Conservation (phyloP, 2,113 vertebrate genomes). For the Solea solea region DNA sequence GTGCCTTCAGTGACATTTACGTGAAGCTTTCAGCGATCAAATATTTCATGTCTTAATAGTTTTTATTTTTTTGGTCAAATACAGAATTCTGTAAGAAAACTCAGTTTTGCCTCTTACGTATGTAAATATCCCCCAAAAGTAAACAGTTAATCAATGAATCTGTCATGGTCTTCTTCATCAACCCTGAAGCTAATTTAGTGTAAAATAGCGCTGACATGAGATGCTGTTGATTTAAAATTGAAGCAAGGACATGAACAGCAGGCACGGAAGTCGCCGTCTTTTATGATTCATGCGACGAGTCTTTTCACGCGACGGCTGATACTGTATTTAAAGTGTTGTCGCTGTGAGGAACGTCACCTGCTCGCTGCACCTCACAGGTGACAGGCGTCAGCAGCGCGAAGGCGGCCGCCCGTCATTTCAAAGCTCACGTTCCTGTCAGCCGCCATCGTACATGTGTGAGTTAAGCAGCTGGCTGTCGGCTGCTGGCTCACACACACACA, state of each 20-base stretch:
- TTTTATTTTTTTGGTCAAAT: too few relatives aligned
- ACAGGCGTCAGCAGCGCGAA: conserved; percentile 20
- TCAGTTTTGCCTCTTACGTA: too few relatives aligned
- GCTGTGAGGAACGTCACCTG: conserved; percentile 4
- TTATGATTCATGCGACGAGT: neutral
- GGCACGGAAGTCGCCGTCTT: conserved; percentile 4
- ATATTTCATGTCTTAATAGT: too few relatives aligned
- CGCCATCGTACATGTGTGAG: conserved; percentile 20
- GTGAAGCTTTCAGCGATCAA: too few relatives aligned
- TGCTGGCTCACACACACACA: neutral
- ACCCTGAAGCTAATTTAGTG: too few relatives aligned
- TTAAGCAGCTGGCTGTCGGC: conserved; percentile 55
- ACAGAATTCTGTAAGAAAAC: too few relatives aligned
- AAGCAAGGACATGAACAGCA: neutral
- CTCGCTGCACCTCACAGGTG: conserved; percentile 25
- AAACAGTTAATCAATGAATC: too few relatives aligned
- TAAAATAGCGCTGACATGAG: too few relatives aligned
- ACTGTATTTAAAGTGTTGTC: conserved; percentile 8
- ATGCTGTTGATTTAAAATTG: too few relatives aligned
- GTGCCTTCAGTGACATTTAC: too few relatives aligned
- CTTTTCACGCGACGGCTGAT: neutral
- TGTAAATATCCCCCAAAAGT: too few relatives aligned
- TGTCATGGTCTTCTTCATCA: too few relatives aligned
- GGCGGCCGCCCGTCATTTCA: conserved; percentile 42
- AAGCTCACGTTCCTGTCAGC: conserved; percentile 44